Evolutionary conservation across 2,888 invertebrate genomes (phyloP), one percentile per base, ranked within the genome.

Genomic region (Tineola bisselliella): DNA sequence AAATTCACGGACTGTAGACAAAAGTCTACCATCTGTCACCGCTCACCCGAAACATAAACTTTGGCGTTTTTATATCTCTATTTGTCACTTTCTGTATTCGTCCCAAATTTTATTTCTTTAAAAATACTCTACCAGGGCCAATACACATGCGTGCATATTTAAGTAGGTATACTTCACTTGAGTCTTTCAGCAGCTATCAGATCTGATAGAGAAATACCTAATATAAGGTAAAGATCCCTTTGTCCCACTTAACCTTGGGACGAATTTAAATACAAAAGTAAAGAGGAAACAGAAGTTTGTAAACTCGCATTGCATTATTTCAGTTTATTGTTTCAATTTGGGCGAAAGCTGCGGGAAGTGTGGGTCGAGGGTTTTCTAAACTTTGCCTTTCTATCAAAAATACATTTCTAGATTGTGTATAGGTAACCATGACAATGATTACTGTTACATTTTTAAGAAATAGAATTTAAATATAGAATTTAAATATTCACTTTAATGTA

Each of bases 281-380:
- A 10, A 10, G 1, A 38, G 10, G 10, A 38, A 38, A 38, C 10
- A n/a, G 10, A 38, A 38, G 11, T 38, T 38, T 38, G 38, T 15
- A 30, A 48, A 60, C 60, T 44, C 19, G 48, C 13, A 15, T 44
- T 60, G 60, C 60, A 60, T 60, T 60, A 60, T 60, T 60, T 60
- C 19, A 15, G 48, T 25, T 60, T 60, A 60, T 60, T 60, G 60
- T 60, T 60, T 60, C 48, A 60, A 60, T 60, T 60, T 60, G 25
- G 60, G 18, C n/a, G 18, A 44, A 43, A 44, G 18, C 17, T 33
- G 25, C 18, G 38, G 60, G 48, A 60, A 60, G 60, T 59, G 44
- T 4, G 58, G 58, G 44, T 31, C 44, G 44, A 3, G 59, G 12
- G 38, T 43, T 58, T 59, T n/a, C 31, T 59, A 59, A 44, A 44